These are phyloP conservation scores for Caranx ignobilis DNA, from an alignment of 2,113 vertebrate genomes.

Conservation along the genomic window DNA sequence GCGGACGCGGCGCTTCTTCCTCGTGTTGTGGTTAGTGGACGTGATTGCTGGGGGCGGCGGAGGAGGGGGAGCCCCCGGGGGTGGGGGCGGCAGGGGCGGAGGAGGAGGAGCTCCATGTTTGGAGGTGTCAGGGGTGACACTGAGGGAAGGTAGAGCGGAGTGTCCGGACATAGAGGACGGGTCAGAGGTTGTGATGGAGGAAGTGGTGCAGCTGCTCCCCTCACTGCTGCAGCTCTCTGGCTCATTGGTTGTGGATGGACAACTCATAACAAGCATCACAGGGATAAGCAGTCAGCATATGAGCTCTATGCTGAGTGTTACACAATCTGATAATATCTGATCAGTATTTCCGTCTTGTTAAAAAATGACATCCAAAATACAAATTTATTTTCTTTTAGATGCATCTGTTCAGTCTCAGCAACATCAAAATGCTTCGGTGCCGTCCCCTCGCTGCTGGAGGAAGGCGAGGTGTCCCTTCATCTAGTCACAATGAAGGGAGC, in stretches of 20 bases:
- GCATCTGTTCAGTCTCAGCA: slow-evolving; percentile 12
- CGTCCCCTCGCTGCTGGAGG: slow-evolving; percentile 9
- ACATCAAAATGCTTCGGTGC: slow-evolving; percentile 16
- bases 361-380: slow-evolving; percentile 5
- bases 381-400: not conserved
- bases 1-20: slow-evolving; percentile 91
- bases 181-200: slow-evolving; percentile 74
- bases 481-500: slow-evolving; percentile 56
- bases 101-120: slow-evolving; percentile 51
- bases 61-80: slow-evolving; percentile 81
- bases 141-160: slow-evolving; percentile 27
- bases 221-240: slow-evolving; percentile 87
- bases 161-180: slow-evolving; percentile 64
- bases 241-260: slow-evolving; percentile 88
- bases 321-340: not conserved
- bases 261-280: slow-evolving; percentile 96
- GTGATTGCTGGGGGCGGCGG: slow-evolving; percentile 72
- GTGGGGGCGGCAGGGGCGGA: slow-evolving; percentile 63
- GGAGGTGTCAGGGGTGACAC: slow-evolving; percentile 60
- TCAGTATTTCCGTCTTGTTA: not conserved
- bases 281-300: slow-evolving; percentile 48
- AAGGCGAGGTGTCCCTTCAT: slow-evolving; percentile 52
- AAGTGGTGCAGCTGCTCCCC: slow-evolving; percentile 82
- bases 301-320: slow-evolving; percentile 20
- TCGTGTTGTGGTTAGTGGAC: slow-evolving; percentile 78